Evolutionary conservation across 92 coral and sea anemone species (phyloP), one percentile per base, ranked within the genome.

Genomic region (Muricea muricata): DNA sequence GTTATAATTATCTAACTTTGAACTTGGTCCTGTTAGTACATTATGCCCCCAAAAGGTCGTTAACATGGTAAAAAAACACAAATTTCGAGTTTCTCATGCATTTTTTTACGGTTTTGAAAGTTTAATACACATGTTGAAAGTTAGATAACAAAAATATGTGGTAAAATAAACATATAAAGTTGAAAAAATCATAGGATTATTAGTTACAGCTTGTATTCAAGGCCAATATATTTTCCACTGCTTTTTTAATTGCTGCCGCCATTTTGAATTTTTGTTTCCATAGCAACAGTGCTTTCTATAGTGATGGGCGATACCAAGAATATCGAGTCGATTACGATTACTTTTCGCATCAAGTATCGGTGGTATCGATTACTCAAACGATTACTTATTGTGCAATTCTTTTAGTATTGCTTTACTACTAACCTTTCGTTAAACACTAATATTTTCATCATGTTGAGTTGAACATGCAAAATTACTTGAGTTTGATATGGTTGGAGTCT

Each of bases 231-330:
- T 45, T 45, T 17, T 45, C 9, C 14, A 4, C 11, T 5, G 45
- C 45, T 4, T 39, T 4, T 39, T 39, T 39, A 11, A 39, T 39
- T 39, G 5, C 14, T 6, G 50, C 6, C 50, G 12, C 12, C 50
- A 45, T 45, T 9, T 37, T 37, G 4, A 37, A 37, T 37, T 37
- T 37, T 37, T 4, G 42, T 9, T 37, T 4, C 42, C 42, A 37
- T 23, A 88, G 84, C 85, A 71, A 87, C 70, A 86, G 86, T 66
- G 63, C 89, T 78, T 85, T 85, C n/a, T n/a, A n/a, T n/a, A n/a
- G 75, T 68, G 75, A 33, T 70, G 47, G 77, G 77, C 77, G 77
- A 70, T 70, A 70, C 47, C 77, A 32, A 20, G 79, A 24, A 73
- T 73, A 73, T 73, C 60, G 79, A 73, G 40, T 73, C 79, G 79